Conservation (phyloP, 2,797 vertebrate species). For the Scarus forsteni region DNA sequence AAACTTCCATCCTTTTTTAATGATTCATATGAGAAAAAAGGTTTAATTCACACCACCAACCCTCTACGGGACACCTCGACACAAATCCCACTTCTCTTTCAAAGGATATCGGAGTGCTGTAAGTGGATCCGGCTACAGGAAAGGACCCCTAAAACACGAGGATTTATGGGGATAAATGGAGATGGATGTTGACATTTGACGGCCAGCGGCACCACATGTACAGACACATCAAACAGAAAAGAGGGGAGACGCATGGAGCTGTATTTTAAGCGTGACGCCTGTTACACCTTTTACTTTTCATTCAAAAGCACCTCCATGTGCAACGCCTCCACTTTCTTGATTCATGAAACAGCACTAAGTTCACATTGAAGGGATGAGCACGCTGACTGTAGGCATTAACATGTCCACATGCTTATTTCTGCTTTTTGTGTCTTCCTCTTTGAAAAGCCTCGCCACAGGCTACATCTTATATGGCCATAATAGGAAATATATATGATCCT, state of each 20-base stretch:
- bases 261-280: neutral
- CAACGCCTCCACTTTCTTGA: constrained; percentile 3
- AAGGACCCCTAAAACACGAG: constrained; percentile 2
- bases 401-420: constrained; percentile 39
- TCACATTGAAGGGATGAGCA: constrained; percentile 24
- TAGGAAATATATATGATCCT: neutral
- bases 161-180: constrained; percentile 19
- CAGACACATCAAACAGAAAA: neutral
- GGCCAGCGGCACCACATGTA: constrained; percentile 14
- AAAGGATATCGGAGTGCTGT: neutral
- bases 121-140: constrained; percentile 8
- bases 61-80: neutral
- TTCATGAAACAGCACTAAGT: constrained; percentile 55
- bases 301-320: constrained; percentile 9
- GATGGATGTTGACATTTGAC: constrained; percentile 25
- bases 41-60: neutral
- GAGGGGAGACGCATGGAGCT: neutral
- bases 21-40: neutral
- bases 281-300: neutral
- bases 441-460: neutral
- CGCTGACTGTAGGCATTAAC: neutral
- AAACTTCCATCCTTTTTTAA: neutral
- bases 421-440: constrained; percentile 59
- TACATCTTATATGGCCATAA: constrained; percentile 25
- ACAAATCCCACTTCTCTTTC: constrained; percentile 16